Percentiles rank a stretch among this genome's conserved stretches.
Evolutionary conservation across 2,888 invertebrate species (phyloP).

Genomic region (Andricus quercusramuli): DNA sequence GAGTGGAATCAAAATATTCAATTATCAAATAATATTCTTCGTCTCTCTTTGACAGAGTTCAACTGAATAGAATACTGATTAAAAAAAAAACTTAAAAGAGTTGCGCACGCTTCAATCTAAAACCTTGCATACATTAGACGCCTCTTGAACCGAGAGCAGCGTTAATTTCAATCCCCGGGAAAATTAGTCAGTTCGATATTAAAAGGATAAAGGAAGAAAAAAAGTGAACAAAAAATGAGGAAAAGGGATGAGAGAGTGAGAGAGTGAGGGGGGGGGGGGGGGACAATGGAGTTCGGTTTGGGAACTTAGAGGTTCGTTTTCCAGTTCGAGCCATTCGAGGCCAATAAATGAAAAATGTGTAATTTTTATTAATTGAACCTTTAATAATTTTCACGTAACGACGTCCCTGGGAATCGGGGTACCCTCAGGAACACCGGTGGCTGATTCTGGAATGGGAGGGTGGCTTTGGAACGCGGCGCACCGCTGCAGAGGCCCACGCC

Average conservation of each 20-base stretch:
- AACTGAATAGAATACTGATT: not conserved
- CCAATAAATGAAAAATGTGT: conserved; percentile 74
- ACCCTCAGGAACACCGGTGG: conserved; percentile 34
- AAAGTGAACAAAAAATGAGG: conserved; percentile 5
- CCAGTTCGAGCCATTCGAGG: not conserved
- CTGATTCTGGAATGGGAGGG: conserved; percentile 31
- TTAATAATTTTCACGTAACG: conserved; percentile 70
- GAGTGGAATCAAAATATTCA: too few species aligned
- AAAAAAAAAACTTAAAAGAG: not conserved
- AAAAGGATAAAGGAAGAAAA: conserved; percentile 15
- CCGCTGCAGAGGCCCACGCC: conserved; percentile 26
- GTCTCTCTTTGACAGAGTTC: not conserved
- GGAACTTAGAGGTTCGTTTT: conserved; percentile 34
- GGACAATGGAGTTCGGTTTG: not conserved
- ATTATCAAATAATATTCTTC: too few species aligned
- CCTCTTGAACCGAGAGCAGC: not conserved
- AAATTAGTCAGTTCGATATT: conserved; percentile 34
- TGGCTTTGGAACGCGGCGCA: conserved; percentile 32
- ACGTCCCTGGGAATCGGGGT: conserved; percentile 30
- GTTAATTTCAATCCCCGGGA: conserved; percentile 25
- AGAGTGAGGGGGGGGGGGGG: not conserved
- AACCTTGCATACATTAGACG: conserved; percentile 1
- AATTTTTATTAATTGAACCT: conserved; percentile 76
- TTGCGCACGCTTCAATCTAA: not conserved
- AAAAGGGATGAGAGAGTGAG: not conserved